Evolutionary conservation across 2,113 vertebrate species (phyloP).

Genomic region (Otis tarda): DNA sequence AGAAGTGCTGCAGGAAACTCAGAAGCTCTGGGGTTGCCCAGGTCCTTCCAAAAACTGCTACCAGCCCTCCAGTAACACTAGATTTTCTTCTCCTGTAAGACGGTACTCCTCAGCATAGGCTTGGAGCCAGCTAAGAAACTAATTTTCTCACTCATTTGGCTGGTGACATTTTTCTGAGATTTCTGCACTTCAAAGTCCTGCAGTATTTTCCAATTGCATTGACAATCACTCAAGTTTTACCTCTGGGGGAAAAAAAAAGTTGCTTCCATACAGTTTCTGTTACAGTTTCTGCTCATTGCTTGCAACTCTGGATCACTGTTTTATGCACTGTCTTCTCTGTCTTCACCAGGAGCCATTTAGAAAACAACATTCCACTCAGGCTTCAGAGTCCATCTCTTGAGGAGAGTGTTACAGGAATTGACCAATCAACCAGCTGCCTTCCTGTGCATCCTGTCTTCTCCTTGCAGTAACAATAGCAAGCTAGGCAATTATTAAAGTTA

Average conservation of each 20-base stretch:
- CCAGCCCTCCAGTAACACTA: background rate
- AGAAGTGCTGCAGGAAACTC: background rate
- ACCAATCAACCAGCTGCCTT: background rate
- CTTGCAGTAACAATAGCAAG: background rate
- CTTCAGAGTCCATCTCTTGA: background rate
- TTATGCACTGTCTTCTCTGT: background rate
- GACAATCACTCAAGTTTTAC: background rate
- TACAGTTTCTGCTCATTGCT: background rate
- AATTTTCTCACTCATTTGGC: background rate
- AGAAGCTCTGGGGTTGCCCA: background rate
- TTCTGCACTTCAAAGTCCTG: background rate
- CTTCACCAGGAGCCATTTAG: background rate
- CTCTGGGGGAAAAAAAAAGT: background rate
- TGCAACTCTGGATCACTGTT: background rate
- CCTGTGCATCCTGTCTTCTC: background rate
- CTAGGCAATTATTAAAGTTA: background rate
- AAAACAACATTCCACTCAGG: background rate
- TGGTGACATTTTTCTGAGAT: background rate
- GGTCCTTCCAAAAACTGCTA: background rate
- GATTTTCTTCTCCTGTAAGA: background rate
- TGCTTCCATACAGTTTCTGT: background rate
- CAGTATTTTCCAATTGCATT: background rate
- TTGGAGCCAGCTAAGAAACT: background rate
- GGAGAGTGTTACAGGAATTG: background rate
- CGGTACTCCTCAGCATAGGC: background rate